Evolutionary conservation across 2,113 vertebrate species (phyloP).

Genomic region (Gallinago undulata): DNA sequence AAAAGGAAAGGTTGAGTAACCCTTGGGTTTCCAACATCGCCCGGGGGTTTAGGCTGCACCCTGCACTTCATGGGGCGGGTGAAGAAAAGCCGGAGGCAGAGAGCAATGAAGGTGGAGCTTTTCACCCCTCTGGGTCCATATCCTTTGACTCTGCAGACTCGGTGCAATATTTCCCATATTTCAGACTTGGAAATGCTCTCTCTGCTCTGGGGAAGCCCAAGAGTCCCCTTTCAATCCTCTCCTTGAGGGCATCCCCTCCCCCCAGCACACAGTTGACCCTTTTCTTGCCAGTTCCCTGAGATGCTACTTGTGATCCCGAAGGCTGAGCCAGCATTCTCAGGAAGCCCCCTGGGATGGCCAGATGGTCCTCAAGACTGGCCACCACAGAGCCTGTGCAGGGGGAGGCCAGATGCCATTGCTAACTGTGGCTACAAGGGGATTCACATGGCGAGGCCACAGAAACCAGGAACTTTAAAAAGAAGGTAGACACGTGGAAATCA

Average conservation of each 20-base stretch:
- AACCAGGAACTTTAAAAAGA: neutral
- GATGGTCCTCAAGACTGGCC: neutral
- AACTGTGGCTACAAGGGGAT: neutral
- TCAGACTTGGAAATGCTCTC: neutral
- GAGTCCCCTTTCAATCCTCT: neutral
- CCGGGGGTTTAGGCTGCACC: rapidly evolving
- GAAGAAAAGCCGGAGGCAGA: neutral
- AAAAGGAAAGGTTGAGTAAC: neutral
- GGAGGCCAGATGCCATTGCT: neutral
- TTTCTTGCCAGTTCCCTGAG: neutral
- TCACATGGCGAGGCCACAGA: neutral
- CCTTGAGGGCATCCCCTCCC: neutral
- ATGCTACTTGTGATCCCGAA: rapidly evolving
- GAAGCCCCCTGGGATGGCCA: neutral
- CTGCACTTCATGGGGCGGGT: rapidly evolving
- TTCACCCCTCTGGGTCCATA: neutral
- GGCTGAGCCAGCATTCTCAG: neutral
- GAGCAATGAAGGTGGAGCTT: neutral
- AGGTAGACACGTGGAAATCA: neutral
- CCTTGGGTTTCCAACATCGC: neutral
- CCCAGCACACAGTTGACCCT: neutral
- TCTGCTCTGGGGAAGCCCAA: rapidly evolving
- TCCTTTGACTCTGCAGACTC: neutral
- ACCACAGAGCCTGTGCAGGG: neutral
- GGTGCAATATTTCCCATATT: neutral